A percentile compares a stretch with the other conserved stretches of the same genome.
Evolutionary conservation across 2,797 vertebrate species (phyloP).

Genomic region (Alcedo quadribrachys): DNA sequence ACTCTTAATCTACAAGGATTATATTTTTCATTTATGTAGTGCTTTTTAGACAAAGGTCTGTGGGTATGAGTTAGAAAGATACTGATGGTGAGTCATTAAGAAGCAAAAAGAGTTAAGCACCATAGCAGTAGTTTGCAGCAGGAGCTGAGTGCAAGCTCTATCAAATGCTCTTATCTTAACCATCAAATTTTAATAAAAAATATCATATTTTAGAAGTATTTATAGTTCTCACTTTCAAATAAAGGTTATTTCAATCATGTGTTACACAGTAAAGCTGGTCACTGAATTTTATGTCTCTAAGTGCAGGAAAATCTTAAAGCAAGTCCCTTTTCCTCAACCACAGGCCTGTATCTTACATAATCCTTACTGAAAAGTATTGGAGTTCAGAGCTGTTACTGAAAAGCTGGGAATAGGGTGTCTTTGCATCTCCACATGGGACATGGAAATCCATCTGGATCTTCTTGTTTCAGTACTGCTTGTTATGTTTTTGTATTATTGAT

Average conservation of each 20-base stretch:
- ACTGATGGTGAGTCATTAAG: not conserved
- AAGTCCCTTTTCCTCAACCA: not conserved
- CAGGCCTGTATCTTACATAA: not conserved
- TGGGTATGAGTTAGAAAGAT: not conserved
- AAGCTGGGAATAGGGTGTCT: not conserved
- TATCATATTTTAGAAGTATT: not conserved
- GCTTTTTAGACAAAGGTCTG: not conserved
- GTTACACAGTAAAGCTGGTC: not conserved
- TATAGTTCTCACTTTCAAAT: not conserved
- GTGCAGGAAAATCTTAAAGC: not conserved
- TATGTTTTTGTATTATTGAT: not conserved
- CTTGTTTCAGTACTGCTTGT: not conserved
- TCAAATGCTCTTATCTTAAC: not conserved
- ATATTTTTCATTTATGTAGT: not conserved
- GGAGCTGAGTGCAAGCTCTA: not conserved
- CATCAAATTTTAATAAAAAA: not conserved
- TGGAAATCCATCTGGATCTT: not conserved
- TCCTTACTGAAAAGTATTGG: not conserved
- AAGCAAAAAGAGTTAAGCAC: not conserved
- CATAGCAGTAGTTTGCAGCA: not conserved
- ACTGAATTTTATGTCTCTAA: not conserved
- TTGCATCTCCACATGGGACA: not conserved
- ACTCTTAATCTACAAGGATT: not conserved
- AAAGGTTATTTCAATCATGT: fast-evolving
- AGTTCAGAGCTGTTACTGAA: not conserved